Base-by-base conservation (phyloP, 30 jellyfish, hydroid and myxozoan genomes). In the Aurelia aurita region DNA sequence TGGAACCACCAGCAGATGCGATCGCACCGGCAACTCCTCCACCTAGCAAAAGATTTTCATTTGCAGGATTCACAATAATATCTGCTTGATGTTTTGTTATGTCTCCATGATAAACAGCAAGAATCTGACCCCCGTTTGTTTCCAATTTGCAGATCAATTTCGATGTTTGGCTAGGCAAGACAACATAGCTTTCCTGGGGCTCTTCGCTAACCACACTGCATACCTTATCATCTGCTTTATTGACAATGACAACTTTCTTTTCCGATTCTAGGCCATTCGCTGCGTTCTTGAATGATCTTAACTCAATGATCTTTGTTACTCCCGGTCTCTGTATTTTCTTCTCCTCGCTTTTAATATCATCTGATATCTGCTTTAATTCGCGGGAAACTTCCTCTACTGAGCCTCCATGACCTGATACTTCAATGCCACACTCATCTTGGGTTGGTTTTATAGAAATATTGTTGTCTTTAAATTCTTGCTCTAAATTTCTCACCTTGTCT, bases 1-100 rank as follows among this genome's bases (percentile, higher is more conserved):
- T 29, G 3, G 34, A 3, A 28, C 90, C 90, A 16, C 90, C 90
- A 2, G 73, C 68, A 26, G 76, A 62, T 39, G 9, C 2, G 1
- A 79, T 64, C 1, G 90, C 90, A 12, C 90, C 90, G 44, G 90
- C 90, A 0, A 79, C 90, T 10, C 90, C 90, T 19, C 74, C 82
- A 47, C 82, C 82, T 16, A 79, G 69, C 61, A 54, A 47, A 12
- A 79, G 71, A 25, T 34, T 28, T 3, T 28, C 26, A 45, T 79
- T 79, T 0, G 90, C 90, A 0, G 90, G 82, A 55, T 79, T 79
- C 3, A 79, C 90, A 47, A 79, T 65, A 15, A 49, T 57, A 79
- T 79, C 90, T 16, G 70, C 82, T 18, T 43, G 18, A 16, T 79
- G 90, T 2, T 45, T 45, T 2, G 90, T 79, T 5, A 79, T 79